Evolutionary conservation across 2,888 invertebrate genomes (phyloP).

Genomic region (Allacma fusca): DNA sequence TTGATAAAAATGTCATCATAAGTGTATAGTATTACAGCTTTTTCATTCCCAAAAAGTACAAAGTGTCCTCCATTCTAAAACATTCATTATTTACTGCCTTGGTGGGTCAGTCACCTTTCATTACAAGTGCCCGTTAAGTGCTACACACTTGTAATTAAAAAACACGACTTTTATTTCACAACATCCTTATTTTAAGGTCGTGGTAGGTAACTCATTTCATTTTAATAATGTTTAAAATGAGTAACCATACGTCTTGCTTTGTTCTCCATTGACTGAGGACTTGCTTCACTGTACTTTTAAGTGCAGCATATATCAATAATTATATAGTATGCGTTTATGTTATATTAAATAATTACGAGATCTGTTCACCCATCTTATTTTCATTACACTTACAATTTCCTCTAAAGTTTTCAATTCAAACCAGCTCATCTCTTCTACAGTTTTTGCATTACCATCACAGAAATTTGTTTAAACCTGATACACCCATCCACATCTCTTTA

Average conservation of each 20-base stretch:
- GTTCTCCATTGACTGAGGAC: constrained; percentile 22
- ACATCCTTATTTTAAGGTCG: not conserved
- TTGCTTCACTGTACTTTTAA: constrained; percentile 30
- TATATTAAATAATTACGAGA: constrained; percentile 37
- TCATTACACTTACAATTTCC: constrained; percentile 43
- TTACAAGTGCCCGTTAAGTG: not conserved
- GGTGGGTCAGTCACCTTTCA: not conserved
- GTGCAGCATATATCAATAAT: constrained; percentile 32
- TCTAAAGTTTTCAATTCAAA: constrained; percentile 26
- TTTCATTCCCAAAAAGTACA: constrained; percentile 27
- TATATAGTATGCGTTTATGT: constrained; percentile 16
- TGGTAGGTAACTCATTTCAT: constrained; percentile 3
- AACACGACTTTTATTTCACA: not conserved
- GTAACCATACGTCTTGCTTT: not conserved
- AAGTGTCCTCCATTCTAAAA: constrained; percentile 30
- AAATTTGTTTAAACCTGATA: constrained; percentile 30
- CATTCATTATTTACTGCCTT: constrained; percentile 22
- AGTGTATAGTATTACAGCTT: constrained; percentile 2
- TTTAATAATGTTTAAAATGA: not conserved
- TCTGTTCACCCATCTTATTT: constrained; percentile 39
- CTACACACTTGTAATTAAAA: not conserved
- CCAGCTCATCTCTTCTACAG: constrained; percentile 19
- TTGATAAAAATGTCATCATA: constrained; percentile 29
- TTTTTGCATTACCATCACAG: constrained; percentile 32
- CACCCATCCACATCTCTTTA: constrained; percentile 25